phyloP scores from a whole-genome alignment of 1,140 invertebrate genomes.

The Chironomus striatipennis region DNA sequence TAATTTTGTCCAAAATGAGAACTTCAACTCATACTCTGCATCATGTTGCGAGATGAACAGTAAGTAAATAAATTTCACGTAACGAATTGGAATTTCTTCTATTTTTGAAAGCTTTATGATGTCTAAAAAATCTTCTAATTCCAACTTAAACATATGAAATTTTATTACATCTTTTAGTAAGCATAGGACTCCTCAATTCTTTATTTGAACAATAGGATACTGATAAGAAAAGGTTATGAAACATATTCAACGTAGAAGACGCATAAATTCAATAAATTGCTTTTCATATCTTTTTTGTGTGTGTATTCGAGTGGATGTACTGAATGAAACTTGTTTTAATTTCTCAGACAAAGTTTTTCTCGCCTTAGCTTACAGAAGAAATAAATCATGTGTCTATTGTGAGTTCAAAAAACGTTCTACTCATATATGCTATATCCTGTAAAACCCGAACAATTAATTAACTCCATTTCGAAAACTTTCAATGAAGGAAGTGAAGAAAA shows the following conservation, averaged over 20 bases:
- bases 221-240: conserved; percentile 4
- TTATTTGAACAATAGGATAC: not conserved
- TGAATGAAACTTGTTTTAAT: not conserved
- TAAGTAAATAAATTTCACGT: too few species aligned
- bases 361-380: not conserved
- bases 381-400: conserved; percentile 2
- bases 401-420: not conserved
- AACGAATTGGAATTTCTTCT: too few species aligned
- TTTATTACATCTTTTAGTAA: too few species aligned
- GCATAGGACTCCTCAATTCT: too few species aligned
- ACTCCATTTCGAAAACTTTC: not conserved
- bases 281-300: conserved; percentile 3
- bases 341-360: conserved; percentile 9
- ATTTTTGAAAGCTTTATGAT: too few species aligned
- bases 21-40: too few species aligned
- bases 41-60: too few species aligned
- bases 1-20: too few species aligned
- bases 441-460: not conserved
- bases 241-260: conserved; percentile 3
- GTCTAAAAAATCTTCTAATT: too few species aligned
- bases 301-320: too few species aligned
- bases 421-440: conserved; percentile 3
- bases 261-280: conserved; percentile 13
- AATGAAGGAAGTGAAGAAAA: not conserved
- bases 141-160: too few species aligned